Conservation (phyloP, 2,797 vertebrate species). For the Falco rusticolus region DNA sequence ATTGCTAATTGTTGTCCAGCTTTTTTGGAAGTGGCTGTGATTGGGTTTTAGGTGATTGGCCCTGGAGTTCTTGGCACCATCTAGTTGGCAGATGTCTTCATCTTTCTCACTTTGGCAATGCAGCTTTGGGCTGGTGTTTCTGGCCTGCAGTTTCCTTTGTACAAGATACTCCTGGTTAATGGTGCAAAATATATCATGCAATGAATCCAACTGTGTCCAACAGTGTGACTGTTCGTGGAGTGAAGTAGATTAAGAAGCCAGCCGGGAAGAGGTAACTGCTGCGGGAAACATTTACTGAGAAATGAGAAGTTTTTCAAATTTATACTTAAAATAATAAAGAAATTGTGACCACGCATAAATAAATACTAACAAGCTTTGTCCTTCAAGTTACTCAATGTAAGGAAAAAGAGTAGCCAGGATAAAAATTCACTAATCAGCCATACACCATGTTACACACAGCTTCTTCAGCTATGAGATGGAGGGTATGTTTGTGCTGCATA, state of each 20-base stretch:
- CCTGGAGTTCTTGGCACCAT: not conserved
- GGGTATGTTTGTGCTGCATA: not conserved
- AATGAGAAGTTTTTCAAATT: not conserved
- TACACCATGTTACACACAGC: not conserved
- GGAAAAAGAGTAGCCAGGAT: not conserved
- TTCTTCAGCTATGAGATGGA: not conserved
- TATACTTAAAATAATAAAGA: not conserved
- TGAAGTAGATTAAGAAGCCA: not conserved
- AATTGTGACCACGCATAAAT: not conserved
- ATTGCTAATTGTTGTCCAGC: not conserved
- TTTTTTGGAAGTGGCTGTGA: not conserved
- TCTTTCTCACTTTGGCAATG: not conserved
- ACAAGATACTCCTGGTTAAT: not conserved
- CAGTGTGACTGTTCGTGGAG: not conserved
- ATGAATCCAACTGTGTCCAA: not conserved
- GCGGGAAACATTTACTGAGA: not conserved
- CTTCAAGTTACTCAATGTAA: not conserved
- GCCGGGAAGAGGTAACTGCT: not conserved
- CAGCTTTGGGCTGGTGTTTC: not conserved
- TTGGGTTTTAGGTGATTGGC: not conserved
- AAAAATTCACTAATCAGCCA: not conserved
- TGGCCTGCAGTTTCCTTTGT: not conserved
- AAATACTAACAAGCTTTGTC: not conserved
- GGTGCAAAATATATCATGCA: not conserved
- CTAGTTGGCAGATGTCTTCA: not conserved